These are phyloP conservation scores for Eupithecia tripunctaria DNA, from an alignment of 2,888 invertebrate species.

Conservation along the genomic window DNA sequence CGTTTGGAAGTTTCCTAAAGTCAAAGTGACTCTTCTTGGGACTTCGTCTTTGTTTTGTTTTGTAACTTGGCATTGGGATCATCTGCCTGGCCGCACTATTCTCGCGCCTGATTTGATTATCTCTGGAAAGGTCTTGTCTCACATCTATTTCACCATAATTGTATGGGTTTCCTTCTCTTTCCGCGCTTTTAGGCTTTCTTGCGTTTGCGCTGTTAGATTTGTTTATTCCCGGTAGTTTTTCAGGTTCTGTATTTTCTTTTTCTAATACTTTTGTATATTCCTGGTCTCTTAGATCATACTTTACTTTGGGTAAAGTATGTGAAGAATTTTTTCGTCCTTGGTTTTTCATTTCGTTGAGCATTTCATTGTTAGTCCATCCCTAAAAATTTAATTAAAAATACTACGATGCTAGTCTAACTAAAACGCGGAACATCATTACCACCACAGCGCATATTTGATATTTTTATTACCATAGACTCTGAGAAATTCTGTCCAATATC, in stretches of 20 bases:
- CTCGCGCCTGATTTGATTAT: constrained; percentile 37
- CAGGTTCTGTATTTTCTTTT: constrained; percentile 59
- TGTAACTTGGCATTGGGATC: constrained; percentile 38
- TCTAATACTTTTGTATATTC: constrained; percentile 53
- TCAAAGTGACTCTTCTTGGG: constrained; percentile 67
- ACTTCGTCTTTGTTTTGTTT: constrained; percentile 51
- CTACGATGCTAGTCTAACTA: neutral
- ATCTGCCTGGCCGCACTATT: constrained; percentile 21
- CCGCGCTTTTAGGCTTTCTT: constrained; percentile 27
- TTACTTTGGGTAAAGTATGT: constrained; percentile 80
- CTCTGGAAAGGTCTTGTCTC: constrained; percentile 24
- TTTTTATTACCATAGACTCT: constrained; percentile 88
- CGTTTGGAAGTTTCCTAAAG: constrained; percentile 65
- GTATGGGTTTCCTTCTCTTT: constrained; percentile 32
- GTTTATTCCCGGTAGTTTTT: constrained; percentile 70
- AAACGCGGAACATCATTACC: neutral
- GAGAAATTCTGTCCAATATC: constrained; percentile 89
- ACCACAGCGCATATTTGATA: no score
- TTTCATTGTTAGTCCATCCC: constrained; percentile 80
- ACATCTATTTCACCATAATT: constrained; percentile 27
- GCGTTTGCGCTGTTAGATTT: constrained; percentile 50
- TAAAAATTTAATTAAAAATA: constrained; percentile 43
- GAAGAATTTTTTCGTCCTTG: constrained; percentile 68
- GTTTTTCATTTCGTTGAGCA: constrained; percentile 70
- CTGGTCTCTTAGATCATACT: constrained; percentile 67